Percentiles rank a stretch among this genome's conserved stretches.
These are phyloP conservation scores for Montifringilla adamsi DNA, from an alignment of 2,113 vertebrate genomes.

Conservation along the genomic window DNA sequence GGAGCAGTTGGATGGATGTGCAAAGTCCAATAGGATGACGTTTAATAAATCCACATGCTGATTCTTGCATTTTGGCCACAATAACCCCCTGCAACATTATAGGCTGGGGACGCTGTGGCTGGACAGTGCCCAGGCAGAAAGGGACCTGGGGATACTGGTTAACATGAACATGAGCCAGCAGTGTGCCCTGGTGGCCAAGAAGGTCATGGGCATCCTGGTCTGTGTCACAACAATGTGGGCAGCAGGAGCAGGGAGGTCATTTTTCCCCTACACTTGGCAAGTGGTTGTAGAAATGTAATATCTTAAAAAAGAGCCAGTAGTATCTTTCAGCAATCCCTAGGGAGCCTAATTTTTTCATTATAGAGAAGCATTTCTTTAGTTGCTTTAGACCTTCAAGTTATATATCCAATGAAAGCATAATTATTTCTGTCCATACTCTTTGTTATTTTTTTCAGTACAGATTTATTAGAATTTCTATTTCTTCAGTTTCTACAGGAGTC, in stretches of 20 bases:
- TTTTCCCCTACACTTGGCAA: not conserved
- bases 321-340: not conserved
- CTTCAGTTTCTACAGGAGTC: not conserved
- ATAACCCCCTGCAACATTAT: rapidly evolving
- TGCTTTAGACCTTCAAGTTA: not conserved
- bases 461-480: not conserved
- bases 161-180: not conserved
- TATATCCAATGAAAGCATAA: not conserved
- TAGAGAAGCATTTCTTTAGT: not conserved
- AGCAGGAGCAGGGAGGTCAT: not conserved
- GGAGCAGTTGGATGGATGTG: rapidly evolving
- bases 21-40: not conserved
- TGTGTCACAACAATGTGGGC: not conserved
- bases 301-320: not conserved
- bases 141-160: not conserved
- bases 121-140: not conserved
- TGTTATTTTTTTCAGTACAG: not conserved
- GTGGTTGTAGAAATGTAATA: not conserved
- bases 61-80: not conserved
- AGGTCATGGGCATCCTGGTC: not conserved
- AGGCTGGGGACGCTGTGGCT: not conserved
- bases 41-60: not conserved
- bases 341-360: not conserved
- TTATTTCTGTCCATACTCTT: not conserved
- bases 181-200: not conserved